Evolutionary conservation across 1,140 invertebrate species (phyloP).

Genomic region (Drosophila azteca): DNA sequence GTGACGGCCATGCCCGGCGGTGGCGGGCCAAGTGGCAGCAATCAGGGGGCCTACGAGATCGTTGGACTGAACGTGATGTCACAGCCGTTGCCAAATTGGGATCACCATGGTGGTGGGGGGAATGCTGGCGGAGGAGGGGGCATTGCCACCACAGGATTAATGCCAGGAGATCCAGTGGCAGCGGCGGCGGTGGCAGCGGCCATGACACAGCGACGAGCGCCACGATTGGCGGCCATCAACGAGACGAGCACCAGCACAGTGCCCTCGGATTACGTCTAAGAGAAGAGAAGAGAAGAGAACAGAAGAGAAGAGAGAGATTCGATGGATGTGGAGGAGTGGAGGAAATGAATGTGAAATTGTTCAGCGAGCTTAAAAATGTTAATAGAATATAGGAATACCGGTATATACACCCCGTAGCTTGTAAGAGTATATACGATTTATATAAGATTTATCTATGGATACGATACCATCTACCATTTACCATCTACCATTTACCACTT

Average conservation of each 20-base stretch:
- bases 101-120: constrained; percentile 59
- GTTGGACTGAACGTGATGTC: constrained; percentile 84
- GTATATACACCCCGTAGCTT: constrained; percentile 50
- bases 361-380: constrained; percentile 72
- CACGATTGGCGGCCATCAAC: constrained; percentile 87
- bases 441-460: constrained; percentile 1
- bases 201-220: constrained; percentile 82
- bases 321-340: not conserved
- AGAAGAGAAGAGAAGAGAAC: constrained; percentile 37
- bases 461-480: constrained; percentile 5
- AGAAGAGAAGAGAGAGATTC: constrained; percentile 24
- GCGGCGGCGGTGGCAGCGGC: constrained; percentile 25
- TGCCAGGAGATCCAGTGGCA: constrained; percentile 22
- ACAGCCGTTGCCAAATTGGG: constrained; percentile 82
- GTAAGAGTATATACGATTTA: constrained; percentile 36
- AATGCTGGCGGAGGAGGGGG: constrained; percentile 20
- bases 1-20: constrained; percentile 84
- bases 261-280: constrained; percentile 87
- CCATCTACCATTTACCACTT: constrained; percentile 32
- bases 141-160: constrained; percentile 40
- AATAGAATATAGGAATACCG: constrained; percentile 46
- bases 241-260: constrained; percentile 85
- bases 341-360: constrained; percentile 48
- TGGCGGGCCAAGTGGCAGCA: constrained; percentile 72
- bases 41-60: constrained; percentile 86